A percentile compares a stretch with the other conserved stretches of the same genome.
Conservation (phyloP, 2,113 vertebrate species). For the Actenoides hombroni region DNA sequence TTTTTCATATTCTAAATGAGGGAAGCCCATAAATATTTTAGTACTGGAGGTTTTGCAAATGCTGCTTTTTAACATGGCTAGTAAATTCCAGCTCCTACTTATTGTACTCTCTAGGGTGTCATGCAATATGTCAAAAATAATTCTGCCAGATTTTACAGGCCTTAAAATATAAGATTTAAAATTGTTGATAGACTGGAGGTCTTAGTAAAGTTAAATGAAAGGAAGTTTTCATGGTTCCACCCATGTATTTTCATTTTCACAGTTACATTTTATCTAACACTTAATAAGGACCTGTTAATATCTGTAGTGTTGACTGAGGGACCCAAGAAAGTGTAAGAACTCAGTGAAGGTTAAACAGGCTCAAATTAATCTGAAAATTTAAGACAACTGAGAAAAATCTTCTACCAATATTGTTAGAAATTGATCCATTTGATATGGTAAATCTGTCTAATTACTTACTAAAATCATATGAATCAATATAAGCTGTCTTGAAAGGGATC, state of each 20-base stretch:
- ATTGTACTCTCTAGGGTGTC: slow-evolving; percentile 6
- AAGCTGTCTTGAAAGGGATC: not conserved
- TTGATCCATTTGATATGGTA: not conserved
- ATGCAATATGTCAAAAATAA: not conserved
- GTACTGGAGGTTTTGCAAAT: slow-evolving; percentile 20
- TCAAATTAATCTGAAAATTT: not conserved
- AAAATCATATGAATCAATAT: not conserved
- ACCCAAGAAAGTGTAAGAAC: not conserved
- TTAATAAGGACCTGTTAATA: not conserved
- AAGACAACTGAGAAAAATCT: not conserved
- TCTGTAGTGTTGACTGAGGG: not conserved
- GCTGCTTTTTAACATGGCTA: not conserved
- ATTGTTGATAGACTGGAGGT: not conserved
- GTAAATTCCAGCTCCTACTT: slow-evolving; percentile 31
- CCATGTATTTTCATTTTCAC: not conserved
- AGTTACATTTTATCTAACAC: not conserved
- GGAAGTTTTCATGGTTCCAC: not conserved
- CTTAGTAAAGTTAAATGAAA: not conserved
- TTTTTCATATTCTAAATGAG: slow-evolving; percentile 22
- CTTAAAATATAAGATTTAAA: not conserved
- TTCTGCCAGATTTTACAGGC: slow-evolving; percentile 5
- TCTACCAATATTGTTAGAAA: not conserved
- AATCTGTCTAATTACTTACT: not conserved
- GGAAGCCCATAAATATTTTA: slow-evolving; percentile 59
- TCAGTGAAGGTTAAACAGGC: not conserved